Conservation (phyloP, 2,888 invertebrate species). For the Erynnis tages region DNA sequence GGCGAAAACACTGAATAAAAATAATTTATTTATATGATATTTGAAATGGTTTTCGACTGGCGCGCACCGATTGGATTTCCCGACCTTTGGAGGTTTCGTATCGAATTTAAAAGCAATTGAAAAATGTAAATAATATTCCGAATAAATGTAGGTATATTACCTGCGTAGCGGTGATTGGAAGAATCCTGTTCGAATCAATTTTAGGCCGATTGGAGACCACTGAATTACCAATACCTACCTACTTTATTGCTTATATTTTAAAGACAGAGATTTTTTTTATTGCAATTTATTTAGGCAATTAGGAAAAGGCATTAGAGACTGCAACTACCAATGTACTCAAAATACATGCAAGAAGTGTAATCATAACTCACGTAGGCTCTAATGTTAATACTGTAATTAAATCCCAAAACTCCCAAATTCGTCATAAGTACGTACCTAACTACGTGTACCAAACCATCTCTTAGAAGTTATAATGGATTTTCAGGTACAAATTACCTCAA, state of each 20-base stretch:
- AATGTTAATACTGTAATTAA: too few species aligned
- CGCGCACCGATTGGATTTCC: slow-evolving; percentile 12
- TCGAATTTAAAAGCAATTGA: slow-evolving; percentile 23
- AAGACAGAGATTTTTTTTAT: too few species aligned
- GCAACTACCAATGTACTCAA: too few species aligned
- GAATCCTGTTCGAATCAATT: slow-evolving; percentile 9
- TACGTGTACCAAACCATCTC: not conserved
- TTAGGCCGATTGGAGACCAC: not conserved
- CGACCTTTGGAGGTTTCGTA: slow-evolving; percentile 16
- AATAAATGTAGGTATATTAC: not conserved
- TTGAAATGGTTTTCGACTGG: slow-evolving; percentile 42
- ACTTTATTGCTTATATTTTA: too few species aligned
- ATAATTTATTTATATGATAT: slow-evolving; percentile 64
- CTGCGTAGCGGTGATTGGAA: slow-evolving; percentile 2
- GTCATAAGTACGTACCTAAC: not conserved
- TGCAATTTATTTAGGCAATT: too few species aligned
- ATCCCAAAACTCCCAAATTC: too few species aligned
- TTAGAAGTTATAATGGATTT: slow-evolving; percentile 16
- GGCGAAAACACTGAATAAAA: slow-evolving; percentile 59
- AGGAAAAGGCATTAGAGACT: too few species aligned
- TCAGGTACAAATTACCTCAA: slow-evolving; percentile 16
- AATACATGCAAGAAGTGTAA: too few species aligned
- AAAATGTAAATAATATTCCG: slow-evolving; percentile 10
- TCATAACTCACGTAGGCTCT: too few species aligned
- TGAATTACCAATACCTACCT: too few species aligned